Evolutionary conservation across 2,113 vertebrate species (phyloP).

Genomic region (Sinocyclocheilus anshuiensis): DNA sequence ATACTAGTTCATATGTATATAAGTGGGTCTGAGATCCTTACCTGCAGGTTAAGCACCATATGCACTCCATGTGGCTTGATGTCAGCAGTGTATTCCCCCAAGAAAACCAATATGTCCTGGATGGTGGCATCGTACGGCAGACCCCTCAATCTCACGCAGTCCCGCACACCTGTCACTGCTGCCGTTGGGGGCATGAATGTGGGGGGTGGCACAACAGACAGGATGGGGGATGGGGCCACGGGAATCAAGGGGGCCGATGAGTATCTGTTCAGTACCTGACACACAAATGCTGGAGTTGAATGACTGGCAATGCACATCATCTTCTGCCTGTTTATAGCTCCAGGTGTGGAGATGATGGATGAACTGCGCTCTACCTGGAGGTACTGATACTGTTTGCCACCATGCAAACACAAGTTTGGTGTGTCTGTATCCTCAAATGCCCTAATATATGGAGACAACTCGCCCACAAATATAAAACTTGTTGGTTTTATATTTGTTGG

Average conservation of each 20-base stretch:
- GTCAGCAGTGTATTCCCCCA: slow-evolving; percentile 90
- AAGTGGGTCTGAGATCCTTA: slow-evolving; percentile 56
- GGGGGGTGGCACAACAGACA: slow-evolving; percentile 82
- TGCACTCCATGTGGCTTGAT: slow-evolving; percentile 75
- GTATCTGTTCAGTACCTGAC: slow-evolving; percentile 91
- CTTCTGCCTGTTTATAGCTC: not conserved
- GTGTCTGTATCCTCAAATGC: slow-evolving; percentile 10
- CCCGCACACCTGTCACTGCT: slow-evolving; percentile 65
- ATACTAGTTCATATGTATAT: not conserved
- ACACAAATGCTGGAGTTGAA: slow-evolving; percentile 26
- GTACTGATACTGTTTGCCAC: not conserved
- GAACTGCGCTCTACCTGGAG: not conserved
- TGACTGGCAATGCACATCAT: not conserved
- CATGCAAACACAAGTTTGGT: not conserved
- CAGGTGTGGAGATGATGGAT: not conserved
- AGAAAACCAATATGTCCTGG: slow-evolving; percentile 91
- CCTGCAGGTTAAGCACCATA: slow-evolving; percentile 92
- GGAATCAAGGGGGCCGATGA: slow-evolving; percentile 89
- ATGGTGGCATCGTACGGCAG: slow-evolving; percentile 92
- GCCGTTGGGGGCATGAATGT: slow-evolving; percentile 80
- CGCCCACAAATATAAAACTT: not conserved
- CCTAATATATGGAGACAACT: not conserved
- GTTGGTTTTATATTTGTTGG: not conserved
- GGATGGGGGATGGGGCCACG: slow-evolving; percentile 80
- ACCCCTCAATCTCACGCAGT: slow-evolving; percentile 89